These are phyloP conservation scores for Carterocephalus palaemon DNA, from an alignment of 2,888 invertebrate genomes.

Conservation along the genomic window DNA sequence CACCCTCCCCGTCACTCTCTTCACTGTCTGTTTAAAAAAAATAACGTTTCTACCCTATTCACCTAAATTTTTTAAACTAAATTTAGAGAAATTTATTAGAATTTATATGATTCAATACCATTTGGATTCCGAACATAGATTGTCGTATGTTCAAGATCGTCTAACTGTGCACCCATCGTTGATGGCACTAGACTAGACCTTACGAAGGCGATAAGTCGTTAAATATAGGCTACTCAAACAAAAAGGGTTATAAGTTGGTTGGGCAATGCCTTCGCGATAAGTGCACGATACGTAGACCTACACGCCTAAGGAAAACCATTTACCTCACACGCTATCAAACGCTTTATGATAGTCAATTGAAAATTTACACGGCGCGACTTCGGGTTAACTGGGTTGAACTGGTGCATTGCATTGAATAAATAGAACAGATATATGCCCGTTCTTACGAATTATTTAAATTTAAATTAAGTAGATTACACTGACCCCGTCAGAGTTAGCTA, in stretches of 20 bases:
- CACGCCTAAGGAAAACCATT: slow-evolving; percentile 56
- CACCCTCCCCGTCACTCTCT: slow-evolving; percentile 95
- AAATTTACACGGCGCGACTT: slow-evolving; percentile 38
- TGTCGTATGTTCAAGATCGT: slow-evolving; percentile 79
- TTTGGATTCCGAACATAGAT: slow-evolving; percentile 81
- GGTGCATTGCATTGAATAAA: not conserved
- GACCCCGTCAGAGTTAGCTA: no score
- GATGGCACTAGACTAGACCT: slow-evolving; percentile 28
- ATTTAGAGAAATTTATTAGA: not conserved
- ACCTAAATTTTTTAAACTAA: no score
- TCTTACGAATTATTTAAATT: no score
- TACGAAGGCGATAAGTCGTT: slow-evolving; percentile 20
- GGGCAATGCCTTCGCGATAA: slow-evolving; percentile 44
- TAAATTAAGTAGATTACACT: no score
- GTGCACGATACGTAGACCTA: slow-evolving; percentile 39
- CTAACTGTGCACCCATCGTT: slow-evolving; percentile 51
- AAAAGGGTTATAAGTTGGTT: slow-evolving; percentile 43
- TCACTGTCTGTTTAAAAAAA: slow-evolving; percentile 84
- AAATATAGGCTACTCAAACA: slow-evolving; percentile 8
- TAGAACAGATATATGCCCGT: no score
- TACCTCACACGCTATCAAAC: slow-evolving; percentile 61
- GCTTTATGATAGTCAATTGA: slow-evolving; percentile 54
- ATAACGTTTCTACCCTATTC: not conserved
- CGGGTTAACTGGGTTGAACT: slow-evolving; percentile 10
- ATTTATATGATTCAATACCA: slow-evolving; percentile 51